Evolutionary conservation across 2,797 vertebrate species (phyloP), one percentile per base, ranked within the genome.

Genomic region (Helarctos malayanus): DNA sequence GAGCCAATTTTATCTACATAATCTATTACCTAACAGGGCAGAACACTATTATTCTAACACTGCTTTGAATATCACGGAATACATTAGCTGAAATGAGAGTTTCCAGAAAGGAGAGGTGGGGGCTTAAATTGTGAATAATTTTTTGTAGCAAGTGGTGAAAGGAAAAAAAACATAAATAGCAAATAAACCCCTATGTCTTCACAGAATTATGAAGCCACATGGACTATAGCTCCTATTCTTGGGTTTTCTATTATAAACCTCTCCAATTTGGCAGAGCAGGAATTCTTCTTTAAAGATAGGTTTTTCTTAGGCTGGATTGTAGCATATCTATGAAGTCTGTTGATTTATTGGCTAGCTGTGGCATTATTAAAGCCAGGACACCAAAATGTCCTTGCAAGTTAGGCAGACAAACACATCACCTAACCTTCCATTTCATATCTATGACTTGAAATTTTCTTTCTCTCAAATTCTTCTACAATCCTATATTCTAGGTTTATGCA

Each of bases 121-220:
- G 2, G 35, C 83, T 71, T 68, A 32, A 45, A 92, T 63, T 19
- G 18, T 27, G n/a, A 94, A 29, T 32, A 15, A 29, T 86, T 81
- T 78, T 94, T 82, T 41, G 0, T 14, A 92, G 0, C 1, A n/a
- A 57, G 25, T 57, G 4, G 16, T 18, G 1, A 68, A 85, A 80
- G n/a, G 1, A 0, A 84, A 78, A 85, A 83, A 63, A 11, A 27
- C 25, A 12, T 47, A 89, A 47, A 29, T 73, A 61, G 29, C 7
- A 56, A 84, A 85, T 79, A 78, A 92, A 76, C 7, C 4, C 91
- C 49, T 91, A 54, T 38, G 23, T 81, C 69, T 95, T 95, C 69
- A 56, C 27, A 78, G 81, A 84, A 86, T 84, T 79, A 45, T 38
- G 78, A 97, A 57, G 45, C n/a, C 73, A 52, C 68, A 52, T 56